A percentile compares a stretch with the other conserved stretches of the same genome.
Conservation (phyloP, 1,140 invertebrate genomes). For the Holotrichia oblita region DNA sequence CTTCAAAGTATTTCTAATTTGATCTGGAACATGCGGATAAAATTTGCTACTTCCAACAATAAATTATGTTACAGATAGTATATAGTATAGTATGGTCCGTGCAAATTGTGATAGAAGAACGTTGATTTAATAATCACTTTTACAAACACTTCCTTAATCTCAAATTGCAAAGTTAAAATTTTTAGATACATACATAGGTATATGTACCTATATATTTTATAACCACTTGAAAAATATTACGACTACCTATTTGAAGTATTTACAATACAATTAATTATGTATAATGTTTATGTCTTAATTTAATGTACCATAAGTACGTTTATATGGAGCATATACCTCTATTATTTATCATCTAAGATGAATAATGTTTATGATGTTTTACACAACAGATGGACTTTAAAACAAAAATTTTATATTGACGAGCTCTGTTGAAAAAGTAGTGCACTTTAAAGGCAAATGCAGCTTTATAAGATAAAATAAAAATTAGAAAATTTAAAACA, state of each 20-base stretch:
- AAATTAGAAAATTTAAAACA: no score
- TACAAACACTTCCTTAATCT: no score
- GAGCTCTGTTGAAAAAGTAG: background rate
- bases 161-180: background rate
- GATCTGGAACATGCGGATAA: no score
- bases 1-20: no score
- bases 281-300: background rate
- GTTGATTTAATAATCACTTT: no score
- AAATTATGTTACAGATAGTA: no score
- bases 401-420: background rate
- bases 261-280: background rate
- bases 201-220: constrained; percentile 14
- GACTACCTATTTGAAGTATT: background rate
- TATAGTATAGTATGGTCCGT: no score
- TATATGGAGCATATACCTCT: background rate
- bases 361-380: background rate
- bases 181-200: background rate
- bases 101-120: no score
- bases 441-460: no score
- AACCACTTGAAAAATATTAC: background rate
- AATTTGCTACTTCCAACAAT: no score
- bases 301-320: background rate
- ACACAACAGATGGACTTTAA: background rate
- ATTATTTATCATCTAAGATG: background rate
- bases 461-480: no score